A percentile compares a stretch with the other conserved stretches of the same genome.
These are phyloP conservation scores for Ligdia adustata DNA, from an alignment of 2,888 invertebrate genomes.

Conservation along the genomic window DNA sequence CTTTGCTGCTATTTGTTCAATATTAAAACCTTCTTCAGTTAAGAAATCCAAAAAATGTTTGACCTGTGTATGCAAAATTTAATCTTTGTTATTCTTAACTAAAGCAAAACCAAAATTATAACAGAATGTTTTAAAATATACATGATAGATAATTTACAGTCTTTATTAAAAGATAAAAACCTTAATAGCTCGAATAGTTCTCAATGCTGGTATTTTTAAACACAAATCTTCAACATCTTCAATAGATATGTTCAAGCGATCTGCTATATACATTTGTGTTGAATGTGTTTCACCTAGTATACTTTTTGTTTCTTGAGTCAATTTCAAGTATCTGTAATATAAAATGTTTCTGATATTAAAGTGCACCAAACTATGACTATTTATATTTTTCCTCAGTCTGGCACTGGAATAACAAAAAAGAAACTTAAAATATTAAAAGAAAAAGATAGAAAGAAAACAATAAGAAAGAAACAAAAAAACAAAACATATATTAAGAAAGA, in stretches of 20 bases:
- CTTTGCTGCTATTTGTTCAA: constrained; percentile 79
- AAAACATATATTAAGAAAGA: no score
- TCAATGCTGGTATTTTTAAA: constrained; percentile 77
- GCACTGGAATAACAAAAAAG: no score
- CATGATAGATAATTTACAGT: neutral
- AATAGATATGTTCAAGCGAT: constrained; percentile 73
- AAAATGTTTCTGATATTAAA: no score
- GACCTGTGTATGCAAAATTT: constrained; percentile 60
- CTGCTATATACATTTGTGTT: constrained; percentile 79
- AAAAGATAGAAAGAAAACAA: no score
- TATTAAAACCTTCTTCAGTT: constrained; percentile 76
- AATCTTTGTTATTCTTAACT: neutral
- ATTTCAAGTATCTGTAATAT: constrained; percentile 60
- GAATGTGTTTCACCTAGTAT: constrained; percentile 79
- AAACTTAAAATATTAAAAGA: no score
- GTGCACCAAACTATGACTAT: no score
- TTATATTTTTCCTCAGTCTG: no score
- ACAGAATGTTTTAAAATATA: no score
- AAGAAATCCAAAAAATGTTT: constrained; percentile 85
- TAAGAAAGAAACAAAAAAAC: no score
- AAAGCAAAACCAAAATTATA: no score
- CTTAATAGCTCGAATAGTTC: constrained; percentile 82
- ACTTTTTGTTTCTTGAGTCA: constrained; percentile 67
- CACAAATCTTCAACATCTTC: constrained; percentile 77
- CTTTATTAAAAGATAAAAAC: no score